A percentile compares a stretch with the other conserved stretches of the same genome.
Conservation (phyloP, 2,888 invertebrate genomes). For the Pyrocoelia pectoralis region DNA sequence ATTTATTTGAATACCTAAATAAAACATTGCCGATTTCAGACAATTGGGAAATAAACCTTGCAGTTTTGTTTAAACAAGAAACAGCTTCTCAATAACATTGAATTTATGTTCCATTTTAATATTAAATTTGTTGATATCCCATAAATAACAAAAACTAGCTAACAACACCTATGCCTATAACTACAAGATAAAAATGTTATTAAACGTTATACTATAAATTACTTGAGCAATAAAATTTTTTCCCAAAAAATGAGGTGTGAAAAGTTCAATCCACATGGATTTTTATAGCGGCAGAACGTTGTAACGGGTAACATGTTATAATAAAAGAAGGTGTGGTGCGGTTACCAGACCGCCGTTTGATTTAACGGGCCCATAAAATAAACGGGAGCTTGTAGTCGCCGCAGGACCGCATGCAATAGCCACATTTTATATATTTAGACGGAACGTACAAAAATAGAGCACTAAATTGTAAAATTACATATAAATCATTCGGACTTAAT, state of each 20-base stretch:
- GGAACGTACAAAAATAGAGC: conserved; percentile 26
- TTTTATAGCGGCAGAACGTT: conserved; percentile 36
- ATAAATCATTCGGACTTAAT: conserved; percentile 28
- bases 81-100: too few species aligned
- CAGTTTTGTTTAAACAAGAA: too few species aligned
- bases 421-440: conserved; percentile 37
- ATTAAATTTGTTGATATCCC: not conserved
- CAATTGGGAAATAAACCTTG: too few species aligned
- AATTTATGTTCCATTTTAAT: not conserved
- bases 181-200: conserved; percentile 22
- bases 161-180: not conserved
- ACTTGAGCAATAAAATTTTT: conserved; percentile 32
- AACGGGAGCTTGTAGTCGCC: conserved; percentile 39
- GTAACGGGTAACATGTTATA: conserved; percentile 38
- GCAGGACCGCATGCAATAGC: conserved; percentile 36
- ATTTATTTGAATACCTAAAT: too few species aligned
- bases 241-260: conserved; percentile 37
- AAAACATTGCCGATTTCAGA: too few species aligned
- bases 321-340: conserved; percentile 36
- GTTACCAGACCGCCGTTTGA: conserved; percentile 38
- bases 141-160: conserved; percentile 6
- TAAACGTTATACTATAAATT: conserved; percentile 25
- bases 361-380: conserved; percentile 38
- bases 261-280: conserved; percentile 37
- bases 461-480: conserved; percentile 24